Conservation (phyloP, 2,113 vertebrate species). For the Fulmarus glacialis region DNA sequence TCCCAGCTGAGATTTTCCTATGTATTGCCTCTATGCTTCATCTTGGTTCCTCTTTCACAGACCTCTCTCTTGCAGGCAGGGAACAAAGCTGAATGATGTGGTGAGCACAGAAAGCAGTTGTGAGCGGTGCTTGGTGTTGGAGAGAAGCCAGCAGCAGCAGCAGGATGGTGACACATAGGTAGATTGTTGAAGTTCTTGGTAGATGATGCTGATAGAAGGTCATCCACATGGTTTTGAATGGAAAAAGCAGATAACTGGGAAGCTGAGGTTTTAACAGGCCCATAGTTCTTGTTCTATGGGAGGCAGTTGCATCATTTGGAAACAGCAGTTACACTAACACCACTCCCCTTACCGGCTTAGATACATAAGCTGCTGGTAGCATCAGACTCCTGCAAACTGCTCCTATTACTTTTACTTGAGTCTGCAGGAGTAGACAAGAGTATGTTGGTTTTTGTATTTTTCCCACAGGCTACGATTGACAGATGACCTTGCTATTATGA, state of each 20-base stretch:
- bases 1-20: neutral
- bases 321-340: neutral
- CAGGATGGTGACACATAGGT: neutral
- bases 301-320: neutral
- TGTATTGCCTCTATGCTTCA: neutral
- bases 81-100: neutral
- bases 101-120: neutral
- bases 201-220: neutral
- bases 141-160: neutral
- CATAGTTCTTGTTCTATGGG: neutral
- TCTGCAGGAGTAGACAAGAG: neutral
- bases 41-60: neutral
- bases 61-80: neutral
- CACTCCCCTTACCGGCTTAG: neutral
- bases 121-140: neutral
- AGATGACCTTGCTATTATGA: neutral
- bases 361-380: neutral
- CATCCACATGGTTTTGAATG: neutral
- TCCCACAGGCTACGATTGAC: fast-evolving
- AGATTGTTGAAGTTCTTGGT: neutral
- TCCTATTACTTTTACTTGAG: neutral
- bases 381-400: neutral
- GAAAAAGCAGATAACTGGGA: neutral
- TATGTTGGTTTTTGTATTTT: neutral
- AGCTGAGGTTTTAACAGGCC: neutral